Evolutionary conservation across 2,888 invertebrate species (phyloP).

Genomic region (Oxytorus armatus): DNA sequence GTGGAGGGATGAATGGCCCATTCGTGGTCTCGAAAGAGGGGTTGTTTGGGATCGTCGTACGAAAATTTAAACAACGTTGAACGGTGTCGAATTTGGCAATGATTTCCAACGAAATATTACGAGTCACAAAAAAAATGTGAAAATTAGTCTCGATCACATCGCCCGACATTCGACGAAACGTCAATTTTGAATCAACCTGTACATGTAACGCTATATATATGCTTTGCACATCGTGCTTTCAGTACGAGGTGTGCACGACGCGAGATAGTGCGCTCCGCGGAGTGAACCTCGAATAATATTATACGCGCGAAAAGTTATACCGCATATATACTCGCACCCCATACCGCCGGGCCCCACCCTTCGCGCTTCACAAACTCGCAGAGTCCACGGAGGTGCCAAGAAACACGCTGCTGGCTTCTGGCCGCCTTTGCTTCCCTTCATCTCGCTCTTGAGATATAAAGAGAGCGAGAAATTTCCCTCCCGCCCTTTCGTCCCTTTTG

Average conservation of each 20-base stretch:
- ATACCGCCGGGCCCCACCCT: not conserved
- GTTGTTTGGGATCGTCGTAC: too few species aligned
- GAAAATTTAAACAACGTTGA: too few species aligned
- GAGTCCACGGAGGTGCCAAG: conserved; percentile 52
- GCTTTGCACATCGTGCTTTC: not conserved
- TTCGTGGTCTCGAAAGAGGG: too few species aligned
- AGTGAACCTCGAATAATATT: conserved; percentile 38
- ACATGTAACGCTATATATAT: not conserved
- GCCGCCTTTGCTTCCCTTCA: conserved; percentile 51
- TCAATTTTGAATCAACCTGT: too few species aligned
- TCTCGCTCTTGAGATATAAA: conserved; percentile 50
- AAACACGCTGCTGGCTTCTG: conserved; percentile 46
- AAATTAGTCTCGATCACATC: too few species aligned
- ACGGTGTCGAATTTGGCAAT: too few species aligned
- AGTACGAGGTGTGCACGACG: not conserved
- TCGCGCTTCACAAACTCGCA: conserved; percentile 28
- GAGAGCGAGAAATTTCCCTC: conserved; percentile 38
- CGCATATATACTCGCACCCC: conserved; percentile 3
- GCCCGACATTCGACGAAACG: too few species aligned
- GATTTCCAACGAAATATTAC: too few species aligned
- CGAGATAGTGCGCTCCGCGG: not conserved
- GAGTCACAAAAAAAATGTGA: too few species aligned
- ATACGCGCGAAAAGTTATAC: conserved; percentile 56
- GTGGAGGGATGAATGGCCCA: too few species aligned
- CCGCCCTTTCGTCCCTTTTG: conserved; percentile 8